Evolutionary conservation across 1,140 invertebrate species (phyloP).

Genomic region (Aphelinus certus): DNA sequence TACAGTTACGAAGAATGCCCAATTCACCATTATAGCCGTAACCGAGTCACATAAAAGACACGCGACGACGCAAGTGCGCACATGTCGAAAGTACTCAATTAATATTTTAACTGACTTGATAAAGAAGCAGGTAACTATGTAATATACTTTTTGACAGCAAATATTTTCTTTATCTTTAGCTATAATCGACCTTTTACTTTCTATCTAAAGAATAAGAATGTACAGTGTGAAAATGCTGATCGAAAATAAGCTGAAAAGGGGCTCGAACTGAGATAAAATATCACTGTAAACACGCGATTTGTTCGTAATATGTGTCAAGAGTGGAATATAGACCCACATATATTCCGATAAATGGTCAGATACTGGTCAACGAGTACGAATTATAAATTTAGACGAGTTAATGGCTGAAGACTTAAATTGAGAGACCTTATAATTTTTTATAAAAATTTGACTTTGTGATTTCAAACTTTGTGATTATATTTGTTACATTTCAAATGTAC

Average conservation of each 20-base stretch:
- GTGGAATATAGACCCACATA: slow-evolving; percentile 18
- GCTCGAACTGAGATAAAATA: slow-evolving; percentile 20
- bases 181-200: no score
- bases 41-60: not conserved
- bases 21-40: slow-evolving; percentile 1
- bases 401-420: no score
- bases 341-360: slow-evolving; percentile 1
- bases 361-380: no score
- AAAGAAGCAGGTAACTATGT: slow-evolving; percentile 7
- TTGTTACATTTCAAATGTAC: not conserved
- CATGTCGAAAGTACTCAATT: slow-evolving; percentile 51
- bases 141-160: slow-evolving; percentile 24
- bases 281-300: not conserved
- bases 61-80: slow-evolving; percentile 34
- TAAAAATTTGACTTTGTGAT: no score
- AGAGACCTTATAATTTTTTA: no score
- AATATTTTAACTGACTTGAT: slow-evolving; percentile 30
- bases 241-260: not conserved
- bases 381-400: no score
- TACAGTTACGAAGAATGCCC: not conserved
- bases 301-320: slow-evolving; percentile 30
- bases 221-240: no score
- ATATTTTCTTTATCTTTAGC: not conserved
- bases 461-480: not conserved
- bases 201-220: no score